Percentiles rank a stretch among this genome's conserved stretches.
phyloP scores from a whole-genome alignment of 2,113 vertebrate species.

The Verasper variegatus region DNA sequence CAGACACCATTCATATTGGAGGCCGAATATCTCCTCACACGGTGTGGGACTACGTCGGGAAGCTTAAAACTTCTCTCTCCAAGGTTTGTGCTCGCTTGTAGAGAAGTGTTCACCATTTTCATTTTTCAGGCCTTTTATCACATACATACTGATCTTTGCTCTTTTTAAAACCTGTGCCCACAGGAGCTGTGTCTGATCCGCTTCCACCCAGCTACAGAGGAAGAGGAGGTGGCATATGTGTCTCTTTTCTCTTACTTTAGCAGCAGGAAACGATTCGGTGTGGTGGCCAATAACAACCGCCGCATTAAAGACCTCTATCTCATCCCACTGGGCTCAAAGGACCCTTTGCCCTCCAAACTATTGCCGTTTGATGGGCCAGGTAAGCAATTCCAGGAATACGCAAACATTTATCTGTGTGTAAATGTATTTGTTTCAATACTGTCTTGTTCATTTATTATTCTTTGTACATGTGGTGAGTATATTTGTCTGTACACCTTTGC shows the following conservation, averaged over 20 bases:
- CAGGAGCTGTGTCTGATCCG: conserved; percentile 97
- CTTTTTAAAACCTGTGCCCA: conserved; percentile 30
- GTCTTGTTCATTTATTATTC: not conserved
- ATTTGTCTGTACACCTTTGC: not conserved
- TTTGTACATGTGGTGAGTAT: conserved; percentile 43
- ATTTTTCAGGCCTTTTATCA: not conserved
- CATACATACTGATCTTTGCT: not conserved
- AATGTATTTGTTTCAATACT: conserved; percentile 1
- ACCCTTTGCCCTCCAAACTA: conserved; percentile 95
- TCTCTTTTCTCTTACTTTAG: conserved; percentile 99
- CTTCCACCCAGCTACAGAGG: conserved; percentile 97
- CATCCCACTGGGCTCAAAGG: conserved; percentile 94
- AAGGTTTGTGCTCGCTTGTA: conserved; percentile 84
- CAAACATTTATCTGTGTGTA: conserved; percentile 8
- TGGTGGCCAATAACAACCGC: conserved; percentile 97
- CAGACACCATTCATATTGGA: conserved; percentile 96
- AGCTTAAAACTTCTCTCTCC: conserved; percentile 94
- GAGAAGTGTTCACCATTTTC: not conserved
- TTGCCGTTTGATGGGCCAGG: conserved; percentile 99
- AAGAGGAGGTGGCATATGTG: conserved; percentile 97
- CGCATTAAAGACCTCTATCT: conserved; percentile 99
- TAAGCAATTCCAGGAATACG: conserved; percentile 83
- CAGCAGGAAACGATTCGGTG: conserved; percentile 95
- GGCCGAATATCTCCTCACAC: conserved; percentile 95
- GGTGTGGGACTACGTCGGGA: conserved; percentile 99